A percentile compares a stretch with the other conserved stretches of the same genome.
These are phyloP conservation scores for Ridgeia piscesae DNA, from an alignment of 1,140 invertebrate genomes.

Conservation along the genomic window DNA sequence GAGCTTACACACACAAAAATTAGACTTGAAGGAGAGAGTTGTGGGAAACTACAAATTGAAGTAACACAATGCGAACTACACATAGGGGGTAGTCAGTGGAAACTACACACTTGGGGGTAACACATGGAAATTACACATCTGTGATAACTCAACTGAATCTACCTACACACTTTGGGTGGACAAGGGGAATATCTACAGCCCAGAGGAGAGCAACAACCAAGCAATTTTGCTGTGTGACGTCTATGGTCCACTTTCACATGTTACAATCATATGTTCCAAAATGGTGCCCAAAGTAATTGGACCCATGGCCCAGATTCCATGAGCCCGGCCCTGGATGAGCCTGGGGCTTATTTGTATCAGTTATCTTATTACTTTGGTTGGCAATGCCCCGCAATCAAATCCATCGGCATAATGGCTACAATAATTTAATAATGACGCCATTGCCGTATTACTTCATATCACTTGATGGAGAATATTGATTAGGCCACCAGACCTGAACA, in stretches of 20 bases:
- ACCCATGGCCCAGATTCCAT: neutral
- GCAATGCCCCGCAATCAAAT: neutral
- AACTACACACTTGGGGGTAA: too few relatives aligned
- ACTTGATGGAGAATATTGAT: neutral
- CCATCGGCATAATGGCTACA: neutral
- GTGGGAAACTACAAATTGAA: too few relatives aligned
- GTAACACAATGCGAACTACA: too few relatives aligned
- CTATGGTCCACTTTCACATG: neutral
- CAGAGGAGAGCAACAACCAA: neutral
- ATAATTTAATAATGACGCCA: neutral
- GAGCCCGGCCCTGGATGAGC: neutral
- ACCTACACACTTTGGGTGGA: neutral
- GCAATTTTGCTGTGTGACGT: neutral
- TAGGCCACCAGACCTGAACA: neutral
- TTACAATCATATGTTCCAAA: neutral
- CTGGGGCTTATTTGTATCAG: neutral
- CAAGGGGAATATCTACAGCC: neutral
- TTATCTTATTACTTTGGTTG: conserved; percentile 11
- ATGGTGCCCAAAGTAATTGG: neutral
- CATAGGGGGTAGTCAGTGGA: too few relatives aligned
- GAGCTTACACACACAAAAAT: too few relatives aligned
- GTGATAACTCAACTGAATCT: too few relatives aligned
- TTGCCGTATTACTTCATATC: neutral
- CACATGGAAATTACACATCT: too few relatives aligned
- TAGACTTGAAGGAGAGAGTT: too few relatives aligned